Evolutionary conservation across 2,113 vertebrate genomes (phyloP), one percentile per base, ranked within the genome.

Genomic region (Riparia riparia): DNA sequence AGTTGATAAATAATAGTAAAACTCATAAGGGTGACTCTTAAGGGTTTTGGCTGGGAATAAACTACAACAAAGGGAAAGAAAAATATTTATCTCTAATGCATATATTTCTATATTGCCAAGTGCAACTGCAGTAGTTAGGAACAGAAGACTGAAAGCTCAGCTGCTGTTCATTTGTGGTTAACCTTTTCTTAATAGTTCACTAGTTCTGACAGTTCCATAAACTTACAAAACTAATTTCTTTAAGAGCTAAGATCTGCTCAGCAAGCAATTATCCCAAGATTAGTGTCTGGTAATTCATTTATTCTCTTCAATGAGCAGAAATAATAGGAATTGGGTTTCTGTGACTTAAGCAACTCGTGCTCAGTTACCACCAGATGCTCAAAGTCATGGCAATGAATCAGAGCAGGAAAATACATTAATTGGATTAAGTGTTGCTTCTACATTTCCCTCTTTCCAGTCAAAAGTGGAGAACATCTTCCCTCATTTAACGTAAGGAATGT

Each of bases 191-290:
- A 92, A 95, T 74, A 96, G 72, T 68, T 91, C 94, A 97, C 85
- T 74, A 66, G 66, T 90, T 97, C 83, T 92, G 97, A 97, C 97
- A 97, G 94, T 60, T 97, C 91, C 86, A 97, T 93, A 97, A 96
- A 95, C 91, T 97, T 94, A 95, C 61, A 90, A 81, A 97, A 97
- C 87, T 96, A 70, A 95, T 97, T 97, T 96, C 74, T 93, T 94
- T 95, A 96, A 97, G 93, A 97, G 89, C 77, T n/a, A 96, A 97
- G 83, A 89, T 93, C 83, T 96, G 89, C 85, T 96, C 95, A 97
- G 89, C 83, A 16, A 97, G 95, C 97, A 97, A 98, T 98, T 98
- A 98, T 82, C 97, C 85, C 57, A 97, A 97, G 98, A 98, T 98
- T 98, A 98, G 95, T 95, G 90, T 61, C 90, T 92, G 95, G 77